These are phyloP conservation scores for Neoniphon sammara DNA, from an alignment of 2,797 vertebrate species.

Conservation along the genomic window DNA sequence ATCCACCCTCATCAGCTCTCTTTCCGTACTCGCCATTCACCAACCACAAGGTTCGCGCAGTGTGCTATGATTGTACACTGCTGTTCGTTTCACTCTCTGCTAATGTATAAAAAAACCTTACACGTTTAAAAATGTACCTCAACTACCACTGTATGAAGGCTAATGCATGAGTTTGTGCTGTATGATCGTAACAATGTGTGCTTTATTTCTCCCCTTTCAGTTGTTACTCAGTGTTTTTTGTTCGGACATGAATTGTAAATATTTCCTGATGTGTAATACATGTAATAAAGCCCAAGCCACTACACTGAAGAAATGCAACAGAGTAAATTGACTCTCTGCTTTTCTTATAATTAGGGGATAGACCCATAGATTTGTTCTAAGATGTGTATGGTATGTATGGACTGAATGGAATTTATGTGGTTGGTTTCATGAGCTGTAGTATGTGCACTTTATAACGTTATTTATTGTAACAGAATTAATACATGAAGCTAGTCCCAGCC, in stretches of 20 bases:
- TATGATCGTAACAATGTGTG: conserved; percentile 15
- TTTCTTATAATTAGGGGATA: neutral
- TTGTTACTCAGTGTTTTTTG: conserved; percentile 1
- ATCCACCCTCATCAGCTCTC: conserved; percentile 13
- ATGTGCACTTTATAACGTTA: conserved; percentile 80
- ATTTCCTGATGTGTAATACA: conserved; percentile 27
- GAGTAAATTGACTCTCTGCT: neutral
- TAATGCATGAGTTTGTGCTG: conserved; percentile 5
- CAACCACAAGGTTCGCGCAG: conserved; percentile 35
- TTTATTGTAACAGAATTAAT: conserved; percentile 64
- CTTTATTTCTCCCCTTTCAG: neutral
- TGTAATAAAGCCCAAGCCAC: neutral
- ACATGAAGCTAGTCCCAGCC: conserved; percentile 30
- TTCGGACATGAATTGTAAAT: conserved; percentile 49
- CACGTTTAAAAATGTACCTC: conserved; percentile 45
- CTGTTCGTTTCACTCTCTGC: conserved; percentile 14
- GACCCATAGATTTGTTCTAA: neutral
- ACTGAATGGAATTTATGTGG: conserved; percentile 39
- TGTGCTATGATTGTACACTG: conserved; percentile 18
- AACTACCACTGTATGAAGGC: conserved; percentile 29
- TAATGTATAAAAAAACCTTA: conserved; percentile 5
- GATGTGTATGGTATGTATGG: conserved; percentile 39
- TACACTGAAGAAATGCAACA: neutral
- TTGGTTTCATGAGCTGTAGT: conserved; percentile 61
- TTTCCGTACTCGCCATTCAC: conserved; percentile 14